These are phyloP conservation scores for Drosophila orosa DNA, from an alignment of 1,140 invertebrate species.

Conservation along the genomic window DNA sequence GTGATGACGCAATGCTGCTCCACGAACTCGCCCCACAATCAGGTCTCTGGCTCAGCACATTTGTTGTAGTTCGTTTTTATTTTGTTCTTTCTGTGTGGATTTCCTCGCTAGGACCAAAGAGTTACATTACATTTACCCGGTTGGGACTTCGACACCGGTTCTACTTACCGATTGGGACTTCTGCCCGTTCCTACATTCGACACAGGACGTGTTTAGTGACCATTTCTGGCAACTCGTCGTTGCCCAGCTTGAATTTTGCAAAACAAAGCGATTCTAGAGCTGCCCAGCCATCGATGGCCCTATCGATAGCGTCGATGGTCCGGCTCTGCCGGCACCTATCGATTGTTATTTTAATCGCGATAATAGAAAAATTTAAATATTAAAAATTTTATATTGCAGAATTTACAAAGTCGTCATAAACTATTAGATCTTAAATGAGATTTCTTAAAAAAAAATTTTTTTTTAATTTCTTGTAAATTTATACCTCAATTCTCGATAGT, in stretches of 20 bases:
- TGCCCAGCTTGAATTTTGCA: constrained; percentile 27
- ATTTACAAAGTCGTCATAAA: neutral
- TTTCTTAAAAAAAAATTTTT: neutral
- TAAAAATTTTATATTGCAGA: neutral
- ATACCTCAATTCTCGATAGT: no score
- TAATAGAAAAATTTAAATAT: neutral
- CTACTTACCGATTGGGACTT: no score
- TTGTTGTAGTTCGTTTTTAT: no score
- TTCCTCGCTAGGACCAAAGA: no score
- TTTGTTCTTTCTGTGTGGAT: no score
- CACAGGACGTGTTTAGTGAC: no score
- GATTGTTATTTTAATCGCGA: neutral
- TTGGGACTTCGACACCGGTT: no score
- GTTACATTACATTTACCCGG: no score
- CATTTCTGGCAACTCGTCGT: no score
- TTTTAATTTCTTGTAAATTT: no score
- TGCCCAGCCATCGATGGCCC: neutral
- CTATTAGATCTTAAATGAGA: neutral
- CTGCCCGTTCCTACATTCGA: no score
- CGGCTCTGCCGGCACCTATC: neutral
- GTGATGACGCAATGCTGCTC: constrained; percentile 41
- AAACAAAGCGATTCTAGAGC: constrained; percentile 36
- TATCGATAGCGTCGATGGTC: neutral
- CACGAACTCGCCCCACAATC: constrained; percentile 28
- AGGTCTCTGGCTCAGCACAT: constrained; percentile 13